Evolutionary conservation across 2,888 invertebrate species (phyloP), one percentile per base, ranked within the genome.

Genomic region (Polyommatus iphigenia): DNA sequence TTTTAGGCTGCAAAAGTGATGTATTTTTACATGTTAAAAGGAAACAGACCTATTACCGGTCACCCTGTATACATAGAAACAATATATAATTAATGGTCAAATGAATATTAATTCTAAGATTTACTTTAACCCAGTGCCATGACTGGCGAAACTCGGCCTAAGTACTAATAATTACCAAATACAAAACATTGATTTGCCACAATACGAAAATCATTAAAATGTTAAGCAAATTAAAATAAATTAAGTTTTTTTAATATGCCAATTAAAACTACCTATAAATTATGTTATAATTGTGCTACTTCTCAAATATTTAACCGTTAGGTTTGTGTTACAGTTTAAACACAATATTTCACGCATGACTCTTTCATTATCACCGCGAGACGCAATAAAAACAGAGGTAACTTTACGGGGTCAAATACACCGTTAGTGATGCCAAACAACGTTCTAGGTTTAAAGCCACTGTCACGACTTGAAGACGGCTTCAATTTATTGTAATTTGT

Each of bases 391-490:
- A 77, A 73, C 78, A 41, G 29, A 75, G 71, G 75, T 76, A 79
- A 76, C 77, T 76, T 75, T 18, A 46, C 77, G 78, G 78, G 79
- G 80, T 79, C 80, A 79, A 50, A 79, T 77, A 24, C 67, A 78
- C 81, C 81, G 81, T 79, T 81, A 80, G 71, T 76, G 77, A 71
- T 78, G 32, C 78, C 79, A 78, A 79, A 78, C 71, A 77, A 71
- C 79, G 72, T 72, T 81, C 77, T 80, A 78, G 80, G 79, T 78
- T 79, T 78, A 71, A 32, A 73, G 29, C 29, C 54, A 36, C 32
- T 77, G 76, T 78, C 78, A 78, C 78, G 77, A 71, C 79, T 77
- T 78, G 71, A 62, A 80, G 62, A 78, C 67, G 62, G 41, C 36
- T 71, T 32, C 15, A 54, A 57, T 54, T 71, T 20, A 32, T 71